phyloP scores from a whole-genome alignment of 2,888 invertebrate genomes.

The Catocala sponsa region DNA sequence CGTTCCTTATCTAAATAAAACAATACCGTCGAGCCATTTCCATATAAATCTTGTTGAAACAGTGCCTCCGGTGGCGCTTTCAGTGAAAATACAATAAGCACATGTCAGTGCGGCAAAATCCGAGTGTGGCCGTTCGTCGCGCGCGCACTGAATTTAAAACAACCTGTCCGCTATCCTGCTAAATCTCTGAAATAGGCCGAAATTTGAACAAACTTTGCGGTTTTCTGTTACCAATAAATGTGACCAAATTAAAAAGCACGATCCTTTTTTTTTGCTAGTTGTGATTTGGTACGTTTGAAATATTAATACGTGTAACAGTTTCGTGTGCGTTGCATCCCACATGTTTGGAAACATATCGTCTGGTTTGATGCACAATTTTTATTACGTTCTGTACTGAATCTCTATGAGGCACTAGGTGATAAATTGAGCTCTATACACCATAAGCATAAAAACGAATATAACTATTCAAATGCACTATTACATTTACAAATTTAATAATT shows the following conservation, averaged over 20 bases:
- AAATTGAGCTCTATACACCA: too few species aligned
- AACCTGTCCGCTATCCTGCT: conserved; percentile 55
- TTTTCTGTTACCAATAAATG: not conserved
- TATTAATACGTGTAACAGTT: too few species aligned
- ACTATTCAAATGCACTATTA: too few species aligned
- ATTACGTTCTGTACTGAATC: too few species aligned
- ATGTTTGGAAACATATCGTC: too few species aligned
- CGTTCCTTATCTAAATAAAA: conserved; percentile 37
- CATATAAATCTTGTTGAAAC: conserved; percentile 52
- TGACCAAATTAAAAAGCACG: not conserved
- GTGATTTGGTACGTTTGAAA: too few species aligned
- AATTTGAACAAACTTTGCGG: conserved; percentile 20
- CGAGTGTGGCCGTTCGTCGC: conserved; percentile 48
- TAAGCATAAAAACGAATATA: too few species aligned
- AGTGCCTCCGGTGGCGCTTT: conserved; percentile 44
- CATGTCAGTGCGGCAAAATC: conserved; percentile 60
- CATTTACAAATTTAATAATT: too few species aligned
- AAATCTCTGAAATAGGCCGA: conserved; percentile 51
- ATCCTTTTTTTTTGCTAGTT: not conserved
- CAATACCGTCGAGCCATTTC: conserved; percentile 42
- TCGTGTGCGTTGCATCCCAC: too few species aligned
- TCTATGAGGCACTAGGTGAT: too few species aligned
- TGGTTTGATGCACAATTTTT: too few species aligned
- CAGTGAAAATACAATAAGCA: conserved; percentile 69
- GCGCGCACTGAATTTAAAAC: conserved; percentile 68